Evolutionary conservation across 2,113 vertebrate species (phyloP).

Genomic region (Anhinga rufa): DNA sequence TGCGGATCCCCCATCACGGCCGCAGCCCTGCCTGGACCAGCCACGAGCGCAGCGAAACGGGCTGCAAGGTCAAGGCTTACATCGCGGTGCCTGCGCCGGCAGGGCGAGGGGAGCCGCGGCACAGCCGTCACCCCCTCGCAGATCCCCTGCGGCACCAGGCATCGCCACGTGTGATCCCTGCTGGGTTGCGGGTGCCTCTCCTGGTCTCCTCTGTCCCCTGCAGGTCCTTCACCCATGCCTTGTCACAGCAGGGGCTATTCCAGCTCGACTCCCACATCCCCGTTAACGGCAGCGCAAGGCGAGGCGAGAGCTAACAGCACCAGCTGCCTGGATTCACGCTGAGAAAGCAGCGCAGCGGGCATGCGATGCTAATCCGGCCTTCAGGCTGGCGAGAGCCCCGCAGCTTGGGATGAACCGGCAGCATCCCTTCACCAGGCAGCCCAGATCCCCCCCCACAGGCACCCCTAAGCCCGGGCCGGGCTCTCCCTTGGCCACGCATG

Average conservation of each 20-base stretch:
- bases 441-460: not conserved
- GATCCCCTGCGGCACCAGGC: not conserved
- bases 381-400: not conserved
- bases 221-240: not conserved
- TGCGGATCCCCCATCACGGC: too few species aligned
- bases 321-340: not conserved
- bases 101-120: not conserved
- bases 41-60: accelerated
- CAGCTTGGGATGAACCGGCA: not conserved
- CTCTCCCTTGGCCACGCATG: not conserved
- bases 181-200: not conserved
- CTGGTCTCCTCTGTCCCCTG: not conserved
- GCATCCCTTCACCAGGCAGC: too few species aligned
- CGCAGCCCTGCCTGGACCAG: not conserved
- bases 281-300: accelerated
- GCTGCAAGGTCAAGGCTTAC: not conserved
- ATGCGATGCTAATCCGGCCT: not conserved
- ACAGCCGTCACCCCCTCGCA: not conserved
- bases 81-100: too few species aligned
- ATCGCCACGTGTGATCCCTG: not conserved
- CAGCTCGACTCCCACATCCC: accelerated
- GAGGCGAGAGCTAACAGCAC: not conserved
- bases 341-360: not conserved
- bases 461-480: accelerated
- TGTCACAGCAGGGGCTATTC: not conserved